Percentiles rank a stretch among this genome's conserved stretches.
These are phyloP conservation scores for Pristionchus fissidentatus DNA, from an alignment of 2,888 invertebrate species.

Conservation along the genomic window DNA sequence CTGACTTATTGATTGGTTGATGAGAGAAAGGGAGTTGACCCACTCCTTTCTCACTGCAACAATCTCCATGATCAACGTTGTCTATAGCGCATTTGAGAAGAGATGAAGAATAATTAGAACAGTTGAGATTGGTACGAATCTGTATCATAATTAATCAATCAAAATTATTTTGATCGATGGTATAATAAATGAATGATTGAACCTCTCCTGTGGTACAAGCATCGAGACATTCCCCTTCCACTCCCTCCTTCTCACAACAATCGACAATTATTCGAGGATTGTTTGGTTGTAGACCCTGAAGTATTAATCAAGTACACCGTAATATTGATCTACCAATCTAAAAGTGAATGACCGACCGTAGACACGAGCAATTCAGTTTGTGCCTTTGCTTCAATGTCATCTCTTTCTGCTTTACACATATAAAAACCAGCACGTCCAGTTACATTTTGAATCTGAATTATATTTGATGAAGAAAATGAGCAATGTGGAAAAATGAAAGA, in stretches of 20 bases:
- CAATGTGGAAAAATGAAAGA: background rate
- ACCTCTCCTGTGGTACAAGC: constrained; percentile 60
- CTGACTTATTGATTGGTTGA: background rate
- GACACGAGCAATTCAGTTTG: constrained; percentile 32
- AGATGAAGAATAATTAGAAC: constrained; percentile 52
- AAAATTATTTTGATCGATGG: too few relatives aligned
- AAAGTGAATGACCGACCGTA: too few relatives aligned
- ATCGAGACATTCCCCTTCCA: constrained; percentile 55
- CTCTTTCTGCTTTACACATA: constrained; percentile 38
- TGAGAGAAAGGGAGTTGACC: background rate
- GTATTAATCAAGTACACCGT: too few relatives aligned
- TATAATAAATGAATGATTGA: background rate
- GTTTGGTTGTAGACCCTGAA: constrained; percentile 19
- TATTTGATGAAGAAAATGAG: background rate
- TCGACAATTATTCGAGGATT: constrained; percentile 43
- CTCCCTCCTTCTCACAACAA: constrained; percentile 47
- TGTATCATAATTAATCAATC: background rate
- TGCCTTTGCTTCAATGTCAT: background rate
- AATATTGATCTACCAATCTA: too few relatives aligned
- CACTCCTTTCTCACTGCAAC: constrained; percentile 57
- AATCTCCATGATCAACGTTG: constrained; percentile 63
- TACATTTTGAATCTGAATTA: constrained; percentile 19
- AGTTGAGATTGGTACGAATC: constrained; percentile 49
- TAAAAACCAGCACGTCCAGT: constrained; percentile 41
- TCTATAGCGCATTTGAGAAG: constrained; percentile 62